phyloP scores from a whole-genome alignment of 2,888 invertebrate genomes.

The Melieria omissa region DNA sequence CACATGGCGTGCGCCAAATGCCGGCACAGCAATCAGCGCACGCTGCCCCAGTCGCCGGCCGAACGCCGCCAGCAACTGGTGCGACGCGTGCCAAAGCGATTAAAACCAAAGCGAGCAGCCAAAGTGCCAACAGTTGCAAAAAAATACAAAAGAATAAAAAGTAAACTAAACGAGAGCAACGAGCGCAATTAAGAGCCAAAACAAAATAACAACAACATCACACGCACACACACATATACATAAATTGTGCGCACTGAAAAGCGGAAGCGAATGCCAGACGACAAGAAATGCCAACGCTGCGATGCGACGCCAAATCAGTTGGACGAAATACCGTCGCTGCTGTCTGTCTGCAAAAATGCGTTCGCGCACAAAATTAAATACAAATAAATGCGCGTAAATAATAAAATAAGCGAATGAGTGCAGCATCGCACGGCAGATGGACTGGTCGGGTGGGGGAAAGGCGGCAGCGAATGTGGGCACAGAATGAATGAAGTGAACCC shows the following conservation, averaged over 20 bases:
- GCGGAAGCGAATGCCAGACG: neutral
- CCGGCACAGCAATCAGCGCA: neutral
- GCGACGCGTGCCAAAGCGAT: conserved; percentile 10
- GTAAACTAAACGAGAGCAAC: neutral
- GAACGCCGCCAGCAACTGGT: neutral
- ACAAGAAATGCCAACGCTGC: conserved; percentile 1
- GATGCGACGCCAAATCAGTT: neutral
- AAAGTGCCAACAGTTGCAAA: neutral
- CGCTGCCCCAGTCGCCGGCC: neutral
- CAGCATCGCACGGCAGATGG: neutral
- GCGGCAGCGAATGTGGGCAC: conserved; percentile 5
- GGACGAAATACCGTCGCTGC: too few relatives aligned
- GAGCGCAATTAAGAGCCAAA: neutral
- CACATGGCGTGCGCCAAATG: too few relatives aligned
- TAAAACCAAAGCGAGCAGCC: conserved; percentile 6
- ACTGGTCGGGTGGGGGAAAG: neutral
- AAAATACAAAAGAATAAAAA: conserved; percentile 5
- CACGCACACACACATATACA: neutral
- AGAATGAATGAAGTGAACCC: conserved; percentile 42
- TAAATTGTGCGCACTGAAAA: neutral
- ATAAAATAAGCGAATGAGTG: too few relatives aligned
- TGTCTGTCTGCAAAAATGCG: too few relatives aligned
- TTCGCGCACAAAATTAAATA: too few relatives aligned
- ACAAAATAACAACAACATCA: neutral
- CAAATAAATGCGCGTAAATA: too few relatives aligned